Evolutionary conservation across 1,140 invertebrate species (phyloP), one percentile per base, ranked within the genome.

Genomic region (Neodiprion lecontei): DNA sequence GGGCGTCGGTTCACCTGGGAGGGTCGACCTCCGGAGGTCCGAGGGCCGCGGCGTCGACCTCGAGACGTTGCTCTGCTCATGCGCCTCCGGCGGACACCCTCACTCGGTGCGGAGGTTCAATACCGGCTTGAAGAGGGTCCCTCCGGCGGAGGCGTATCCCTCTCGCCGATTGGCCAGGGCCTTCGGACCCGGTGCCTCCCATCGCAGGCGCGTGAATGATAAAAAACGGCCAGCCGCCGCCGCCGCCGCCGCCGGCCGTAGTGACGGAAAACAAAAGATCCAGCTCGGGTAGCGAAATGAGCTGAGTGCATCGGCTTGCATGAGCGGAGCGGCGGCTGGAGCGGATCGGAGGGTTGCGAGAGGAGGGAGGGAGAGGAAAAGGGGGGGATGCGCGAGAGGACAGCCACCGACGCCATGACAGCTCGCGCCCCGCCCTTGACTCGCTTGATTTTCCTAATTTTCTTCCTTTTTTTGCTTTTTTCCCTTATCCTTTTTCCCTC

Each of bases 361-460:
- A 67, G 48, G 17, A 76, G 48, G 48, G 53, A n/a, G 23, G 74
- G 67, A 40, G 70, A 48, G 14, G 67, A 71, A 73, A 66, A 50
- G n/a, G 49, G 70, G 72, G 68, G 70, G 67, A 69, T 40, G n/a
- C 28, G 65, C n/a, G 66, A 4, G 78, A 78, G 77, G 69, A 71
- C 50, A 23, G 72, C 53, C 69, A 73, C 48, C 73, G 73, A 5
- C 72, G 73, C 48, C 48, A 69, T 68, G n/a, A 74, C 73, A 69
- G 73, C 67, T 74, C 73, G 67, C 65, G 67, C 67, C 67, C 73
- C 67, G 17, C 17, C 53, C 53, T 17, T 61, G 53, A 61, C 53
- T 17, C 11, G 53, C 5, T 61, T 61, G 11, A 61, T 61, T 61
- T 61, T 61, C 53, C 28, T 61, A 12, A 61, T 61, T 40, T 40